Evolutionary conservation across 2,888 invertebrate species (phyloP).

Genomic region (Hermaeophaga mercurialis): DNA sequence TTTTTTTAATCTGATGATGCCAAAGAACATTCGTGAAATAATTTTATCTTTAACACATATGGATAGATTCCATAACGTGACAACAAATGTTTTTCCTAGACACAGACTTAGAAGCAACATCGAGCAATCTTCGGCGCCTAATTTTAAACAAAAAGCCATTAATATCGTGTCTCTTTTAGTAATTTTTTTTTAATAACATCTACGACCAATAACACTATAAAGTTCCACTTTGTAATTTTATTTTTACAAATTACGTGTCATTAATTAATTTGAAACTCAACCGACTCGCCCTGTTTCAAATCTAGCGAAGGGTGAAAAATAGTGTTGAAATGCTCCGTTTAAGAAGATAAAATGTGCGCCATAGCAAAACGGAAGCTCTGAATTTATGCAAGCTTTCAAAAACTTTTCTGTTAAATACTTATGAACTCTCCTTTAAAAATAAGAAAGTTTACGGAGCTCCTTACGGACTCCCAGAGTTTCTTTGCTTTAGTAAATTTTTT

Average conservation of each 20-base stretch:
- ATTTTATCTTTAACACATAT: too few species aligned
- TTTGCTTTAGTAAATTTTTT: too few species aligned
- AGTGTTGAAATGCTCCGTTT: slow-evolving; percentile 4
- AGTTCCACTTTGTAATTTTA: background rate
- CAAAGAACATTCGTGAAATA: too few species aligned
- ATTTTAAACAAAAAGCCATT: too few species aligned
- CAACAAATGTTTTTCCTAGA: too few species aligned
- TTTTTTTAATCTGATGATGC: too few species aligned
- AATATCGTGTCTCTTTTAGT: too few species aligned
- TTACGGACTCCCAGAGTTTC: slow-evolving; percentile 8
- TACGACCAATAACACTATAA: too few species aligned
- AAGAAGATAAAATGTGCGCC: slow-evolving; percentile 12
- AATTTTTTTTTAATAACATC: too few species aligned
- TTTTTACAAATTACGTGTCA: slow-evolving; percentile 1
- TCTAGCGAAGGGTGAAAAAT: slow-evolving; percentile 8
- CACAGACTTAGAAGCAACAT: too few species aligned
- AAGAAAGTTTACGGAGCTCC: slow-evolving; percentile 8
- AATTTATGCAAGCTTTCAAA: slow-evolving; percentile 14
- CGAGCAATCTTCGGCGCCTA: too few species aligned
- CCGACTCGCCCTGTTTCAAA: slow-evolving; percentile 7
- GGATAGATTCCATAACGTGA: too few species aligned
- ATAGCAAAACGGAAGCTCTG: slow-evolving; percentile 1
- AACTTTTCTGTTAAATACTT: slow-evolving; percentile 17
- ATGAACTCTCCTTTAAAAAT: slow-evolving; percentile 10
- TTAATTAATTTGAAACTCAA: background rate